Evolutionary conservation across 2,888 invertebrate species (phyloP), one percentile per base, ranked within the genome.

Genomic region (Drosophila maculinotata): DNA sequence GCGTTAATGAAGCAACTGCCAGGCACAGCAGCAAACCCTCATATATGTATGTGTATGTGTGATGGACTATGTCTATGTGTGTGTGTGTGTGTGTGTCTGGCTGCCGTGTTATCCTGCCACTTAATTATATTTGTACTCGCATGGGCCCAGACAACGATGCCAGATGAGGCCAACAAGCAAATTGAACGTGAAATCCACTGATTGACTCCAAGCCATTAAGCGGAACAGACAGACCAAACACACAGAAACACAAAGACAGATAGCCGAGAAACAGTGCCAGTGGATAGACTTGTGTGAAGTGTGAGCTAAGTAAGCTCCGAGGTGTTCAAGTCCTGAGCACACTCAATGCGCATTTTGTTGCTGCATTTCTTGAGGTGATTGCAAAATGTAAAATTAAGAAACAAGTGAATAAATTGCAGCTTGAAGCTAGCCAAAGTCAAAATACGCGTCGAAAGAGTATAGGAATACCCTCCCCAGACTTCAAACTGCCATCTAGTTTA

Each of bases 181-280:
- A 81, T 83, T 83, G 81, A 80, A 81, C 75, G 87, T 81, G 64
- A 86, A 86, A 77, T 83, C 57, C 42, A 67, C 68, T 80, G 80
- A 81, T 77, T 81, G 77, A 74, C 63, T 79, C 10, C n/a, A 39
- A 52, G 69, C 26, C 12, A 33, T 35, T 39, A 23, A 65, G 5
- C 38, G 10, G 20, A 5, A 48, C 23, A 41, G 23, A 38, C 33
- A 49, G 14, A 41, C 30, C 20, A 30, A 15, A 25, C 38, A 49
- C 31, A 17, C n/a, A 48, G 5, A 28, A 8, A 12, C 3, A 36
- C 0, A 31, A 15, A 39, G 33, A 28, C 33, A 23, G 38, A n/a
- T 30, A 47, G 5, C 17, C 28, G 5, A 3, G 2, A 2, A 6
- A n/a, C 17, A 8, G 14, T 20, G 20, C n/a, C n/a, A n/a, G n/a